These are phyloP conservation scores for Drosophila maculinotata DNA, from an alignment of 2,888 invertebrate species.

Conservation along the genomic window DNA sequence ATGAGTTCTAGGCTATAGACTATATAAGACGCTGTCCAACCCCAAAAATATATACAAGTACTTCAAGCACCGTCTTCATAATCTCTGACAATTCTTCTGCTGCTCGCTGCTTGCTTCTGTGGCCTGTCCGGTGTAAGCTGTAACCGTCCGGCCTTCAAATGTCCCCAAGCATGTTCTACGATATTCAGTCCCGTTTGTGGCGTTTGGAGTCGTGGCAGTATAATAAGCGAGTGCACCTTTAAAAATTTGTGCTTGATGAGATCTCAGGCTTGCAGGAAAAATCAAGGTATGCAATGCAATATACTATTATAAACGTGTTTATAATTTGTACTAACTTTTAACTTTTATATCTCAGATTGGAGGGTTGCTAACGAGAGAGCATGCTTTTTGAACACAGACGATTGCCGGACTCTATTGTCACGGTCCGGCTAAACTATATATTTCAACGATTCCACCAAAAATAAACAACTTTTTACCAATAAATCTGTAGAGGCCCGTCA, in stretches of 20 bases:
- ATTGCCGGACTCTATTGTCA: not conserved
- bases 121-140: not conserved
- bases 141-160: not conserved
- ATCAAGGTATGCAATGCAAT: conserved; percentile 24
- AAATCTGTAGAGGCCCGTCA: conserved; percentile 55
- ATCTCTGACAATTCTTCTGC: conserved; percentile 4
- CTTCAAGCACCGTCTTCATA: not conserved
- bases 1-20: not conserved
- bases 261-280: not conserved
- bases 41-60: not conserved
- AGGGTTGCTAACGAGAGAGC: accelerated
- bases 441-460: not conserved
- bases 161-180: not conserved
- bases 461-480: conserved; percentile 44
- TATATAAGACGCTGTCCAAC: conserved; percentile 33
- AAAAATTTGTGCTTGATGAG: conserved; percentile 28
- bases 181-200: conserved; percentile 31
- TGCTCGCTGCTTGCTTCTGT: not conserved
- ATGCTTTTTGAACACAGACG: not conserved
- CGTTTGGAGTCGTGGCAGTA: not conserved
- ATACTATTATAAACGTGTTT: not conserved
- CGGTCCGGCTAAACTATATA: not conserved
- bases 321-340: no score
- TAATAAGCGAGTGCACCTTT: conserved; percentile 30
- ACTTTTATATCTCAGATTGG: conserved; percentile 16